Evolutionary conservation across 1,140 invertebrate species (phyloP).

Genomic region (Arctopsyche grandis): DNA sequence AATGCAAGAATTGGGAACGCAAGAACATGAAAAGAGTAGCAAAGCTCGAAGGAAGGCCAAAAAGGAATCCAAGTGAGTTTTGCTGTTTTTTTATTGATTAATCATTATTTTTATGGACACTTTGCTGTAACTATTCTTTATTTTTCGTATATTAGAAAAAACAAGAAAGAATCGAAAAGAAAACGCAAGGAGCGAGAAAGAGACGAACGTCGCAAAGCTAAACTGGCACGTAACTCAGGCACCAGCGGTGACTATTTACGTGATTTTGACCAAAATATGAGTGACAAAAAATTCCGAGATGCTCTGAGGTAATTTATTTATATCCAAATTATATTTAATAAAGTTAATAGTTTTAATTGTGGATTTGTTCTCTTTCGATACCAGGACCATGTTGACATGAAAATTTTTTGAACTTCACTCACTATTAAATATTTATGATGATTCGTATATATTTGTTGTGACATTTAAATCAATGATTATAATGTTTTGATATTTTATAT

Average conservation of each 20-base stretch:
- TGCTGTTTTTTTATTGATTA: neutral
- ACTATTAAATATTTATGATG: too few relatives aligned
- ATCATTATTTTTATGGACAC: neutral
- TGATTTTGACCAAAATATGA: slow-evolving; percentile 71
- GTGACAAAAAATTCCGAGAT: slow-evolving; percentile 73
- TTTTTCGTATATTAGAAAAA: slow-evolving; percentile 66
- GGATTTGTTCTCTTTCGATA: neutral
- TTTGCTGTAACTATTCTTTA: neutral
- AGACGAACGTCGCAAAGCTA: slow-evolving; percentile 64
- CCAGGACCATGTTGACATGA: too few relatives aligned
- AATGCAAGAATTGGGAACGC: slow-evolving; percentile 66
- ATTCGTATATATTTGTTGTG: neutral
- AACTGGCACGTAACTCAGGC: slow-evolving; percentile 60
- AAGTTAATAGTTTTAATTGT: neutral
- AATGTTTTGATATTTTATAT: neutral
- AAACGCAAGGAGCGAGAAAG: slow-evolving; percentile 71
- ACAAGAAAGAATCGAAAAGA: slow-evolving; percentile 74
- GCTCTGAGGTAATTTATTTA: slow-evolving; percentile 67
- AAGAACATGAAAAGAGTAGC: slow-evolving; percentile 77
- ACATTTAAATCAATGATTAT: neutral
- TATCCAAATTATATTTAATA: neutral
- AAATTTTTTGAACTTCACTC: too few relatives aligned
- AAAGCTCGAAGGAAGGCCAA: slow-evolving; percentile 74
- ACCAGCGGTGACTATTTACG: slow-evolving; percentile 65
- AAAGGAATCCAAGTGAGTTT: slow-evolving; percentile 54